Percentiles rank a stretch among this genome's conserved stretches.
Evolutionary conservation across 2,113 vertebrate genomes (phyloP).

Genomic region (Stigmatopora argus): DNA sequence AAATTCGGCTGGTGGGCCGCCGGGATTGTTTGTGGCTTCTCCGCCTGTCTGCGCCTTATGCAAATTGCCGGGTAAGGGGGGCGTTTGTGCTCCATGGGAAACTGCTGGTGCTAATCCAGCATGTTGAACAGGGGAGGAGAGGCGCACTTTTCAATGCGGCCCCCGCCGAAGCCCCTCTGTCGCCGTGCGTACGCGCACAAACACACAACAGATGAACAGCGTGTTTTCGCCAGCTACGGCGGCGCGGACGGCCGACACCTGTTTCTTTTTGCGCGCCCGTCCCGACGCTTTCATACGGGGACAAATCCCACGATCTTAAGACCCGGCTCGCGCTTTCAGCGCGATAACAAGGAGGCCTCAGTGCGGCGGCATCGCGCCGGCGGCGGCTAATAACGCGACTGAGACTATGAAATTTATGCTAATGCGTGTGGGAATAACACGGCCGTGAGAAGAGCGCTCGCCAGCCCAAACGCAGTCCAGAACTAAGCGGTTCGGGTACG

Average conservation of each 20-base stretch:
- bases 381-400: constrained; percentile 56
- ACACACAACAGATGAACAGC: constrained; percentile 36
- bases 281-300: constrained; percentile 63
- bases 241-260: constrained; percentile 65
- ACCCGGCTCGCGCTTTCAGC: constrained; percentile 54
- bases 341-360: constrained; percentile 59
- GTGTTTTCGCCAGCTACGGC: constrained; percentile 45
- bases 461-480: too few species aligned
- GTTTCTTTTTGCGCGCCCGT: constrained; percentile 63
- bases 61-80: constrained; percentile 61
- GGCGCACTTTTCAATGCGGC: constrained; percentile 68
- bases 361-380: constrained; percentile 50
- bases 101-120: constrained; percentile 76
- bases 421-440: constrained; percentile 66
- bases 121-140: constrained; percentile 73
- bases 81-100: constrained; percentile 70
- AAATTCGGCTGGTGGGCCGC: constrained; percentile 35
- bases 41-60: constrained; percentile 74
- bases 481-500: too few species aligned
- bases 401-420: constrained; percentile 69
- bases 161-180: constrained; percentile 54
- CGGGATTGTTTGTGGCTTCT: constrained; percentile 74
- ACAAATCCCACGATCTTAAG: constrained; percentile 70
- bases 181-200: constrained; percentile 30
- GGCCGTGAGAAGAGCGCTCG: constrained; percentile 47